Conservation (phyloP, 35 echinoderm and acorn worm genomes). For the Heliocidaris tuberculata region DNA sequence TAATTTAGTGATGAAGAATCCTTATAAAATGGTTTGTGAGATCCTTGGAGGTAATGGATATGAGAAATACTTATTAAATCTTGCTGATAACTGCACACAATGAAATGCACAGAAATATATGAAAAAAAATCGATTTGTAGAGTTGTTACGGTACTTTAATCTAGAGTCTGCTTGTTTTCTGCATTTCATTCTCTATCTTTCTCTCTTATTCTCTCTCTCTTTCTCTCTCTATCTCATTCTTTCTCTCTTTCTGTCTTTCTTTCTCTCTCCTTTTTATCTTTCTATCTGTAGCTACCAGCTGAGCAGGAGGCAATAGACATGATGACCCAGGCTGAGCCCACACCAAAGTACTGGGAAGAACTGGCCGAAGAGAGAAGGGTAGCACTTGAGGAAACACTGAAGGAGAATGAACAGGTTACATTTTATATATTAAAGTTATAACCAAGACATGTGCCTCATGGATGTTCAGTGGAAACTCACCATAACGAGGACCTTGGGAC, state of each 20-base stretch:
- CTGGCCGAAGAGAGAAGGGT: constrained; percentile 89
- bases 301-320: constrained; percentile 66
- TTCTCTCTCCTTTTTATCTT: neutral
- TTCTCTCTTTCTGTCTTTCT: neutral
- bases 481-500: too few relatives aligned
- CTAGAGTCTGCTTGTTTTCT: neutral
- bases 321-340: constrained; percentile 61
- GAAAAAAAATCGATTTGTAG: too few relatives aligned
- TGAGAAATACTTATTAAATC: too few relatives aligned
- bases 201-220: neutral
- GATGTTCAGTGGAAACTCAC: too few relatives aligned
- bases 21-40: too few relatives aligned
- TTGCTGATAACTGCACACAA: too few relatives aligned
- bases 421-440: neutral
- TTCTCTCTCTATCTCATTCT: neutral
- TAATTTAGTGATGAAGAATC: too few relatives aligned
- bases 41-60: too few relatives aligned
- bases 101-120: too few relatives aligned
- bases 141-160: too few relatives aligned
- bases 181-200: neutral
- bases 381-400: constrained; percentile 78
- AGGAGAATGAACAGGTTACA: constrained; percentile 84
- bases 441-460: neutral
- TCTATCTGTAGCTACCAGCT: constrained; percentile 41
- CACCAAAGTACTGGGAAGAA: constrained; percentile 86